Conservation (phyloP, 2,888 invertebrate genomes). For the Thelaira solivaga region DNA sequence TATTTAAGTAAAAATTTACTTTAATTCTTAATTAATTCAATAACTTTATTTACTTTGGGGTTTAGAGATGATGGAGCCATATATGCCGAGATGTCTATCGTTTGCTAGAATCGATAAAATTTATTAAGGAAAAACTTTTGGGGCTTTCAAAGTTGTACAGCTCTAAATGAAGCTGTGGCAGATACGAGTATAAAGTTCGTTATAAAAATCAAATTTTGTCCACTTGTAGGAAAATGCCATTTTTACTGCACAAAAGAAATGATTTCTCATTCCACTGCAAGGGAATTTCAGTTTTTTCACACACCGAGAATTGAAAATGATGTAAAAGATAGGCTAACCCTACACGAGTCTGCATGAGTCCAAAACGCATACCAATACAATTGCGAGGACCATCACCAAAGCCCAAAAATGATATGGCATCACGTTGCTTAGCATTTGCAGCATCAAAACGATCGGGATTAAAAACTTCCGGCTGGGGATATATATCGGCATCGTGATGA, state of each 20-base stretch:
- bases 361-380: conserved; percentile 73
- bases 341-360: conserved; percentile 70
- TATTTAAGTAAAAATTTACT: too few species aligned
- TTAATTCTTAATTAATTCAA: too few species aligned
- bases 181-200: neutral
- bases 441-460: conserved; percentile 81
- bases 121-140: too few species aligned
- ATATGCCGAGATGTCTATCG: too few species aligned
- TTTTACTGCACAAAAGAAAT: conserved; percentile 19
- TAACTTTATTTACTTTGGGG: too few species aligned
- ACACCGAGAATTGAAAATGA: conserved; percentile 67
- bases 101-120: too few species aligned
- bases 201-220: neutral
- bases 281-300: conserved; percentile 50
- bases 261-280: conserved; percentile 9
- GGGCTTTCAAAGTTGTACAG: too few species aligned
- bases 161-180: too few species aligned
- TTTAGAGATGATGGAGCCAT: too few species aligned
- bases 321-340: conserved; percentile 68
- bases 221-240: conserved; percentile 40
- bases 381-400: conserved; percentile 74
- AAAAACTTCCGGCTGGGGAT: conserved; percentile 80
- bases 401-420: conserved; percentile 71
- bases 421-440: conserved; percentile 78
- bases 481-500: conserved; percentile 79